Evolutionary conservation across 2,797 vertebrate species (phyloP).

Genomic region (Sphenopsis melanotis): DNA sequence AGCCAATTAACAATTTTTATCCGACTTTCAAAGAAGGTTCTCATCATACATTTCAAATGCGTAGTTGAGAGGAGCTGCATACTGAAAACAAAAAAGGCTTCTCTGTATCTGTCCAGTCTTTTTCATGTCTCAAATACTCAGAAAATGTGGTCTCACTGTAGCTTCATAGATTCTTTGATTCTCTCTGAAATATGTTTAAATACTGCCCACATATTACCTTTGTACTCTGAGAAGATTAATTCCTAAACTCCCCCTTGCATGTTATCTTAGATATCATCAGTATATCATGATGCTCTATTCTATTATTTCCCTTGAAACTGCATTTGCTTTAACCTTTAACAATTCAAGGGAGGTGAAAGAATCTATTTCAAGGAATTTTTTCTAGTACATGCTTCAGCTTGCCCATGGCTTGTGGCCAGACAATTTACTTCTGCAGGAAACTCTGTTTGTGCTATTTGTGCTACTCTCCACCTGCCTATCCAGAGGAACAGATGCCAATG

Average conservation of each 20-base stretch:
- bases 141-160: neutral
- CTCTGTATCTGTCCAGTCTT: neutral
- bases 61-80: neutral
- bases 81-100: neutral
- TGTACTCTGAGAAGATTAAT: neutral
- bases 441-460: neutral
- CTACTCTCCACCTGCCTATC: neutral
- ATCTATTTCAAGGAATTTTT: neutral
- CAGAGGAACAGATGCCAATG: neutral
- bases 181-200: neutral
- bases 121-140: neutral
- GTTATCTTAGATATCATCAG: neutral
- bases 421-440: neutral
- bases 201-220: neutral
- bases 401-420: neutral
- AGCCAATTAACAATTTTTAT: neutral
- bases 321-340: neutral
- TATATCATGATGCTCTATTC: neutral
- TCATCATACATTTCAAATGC: neutral
- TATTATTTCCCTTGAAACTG: neutral
- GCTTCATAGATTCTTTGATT: neutral
- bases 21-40: neutral
- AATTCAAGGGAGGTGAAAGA: neutral
- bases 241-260: neutral
- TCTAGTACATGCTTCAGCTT: neutral